Percentiles rank a stretch among this genome's conserved stretches.
Evolutionary conservation across 2,888 invertebrate species (phyloP).

Genomic region (Cryptocheilus praepositus): DNA sequence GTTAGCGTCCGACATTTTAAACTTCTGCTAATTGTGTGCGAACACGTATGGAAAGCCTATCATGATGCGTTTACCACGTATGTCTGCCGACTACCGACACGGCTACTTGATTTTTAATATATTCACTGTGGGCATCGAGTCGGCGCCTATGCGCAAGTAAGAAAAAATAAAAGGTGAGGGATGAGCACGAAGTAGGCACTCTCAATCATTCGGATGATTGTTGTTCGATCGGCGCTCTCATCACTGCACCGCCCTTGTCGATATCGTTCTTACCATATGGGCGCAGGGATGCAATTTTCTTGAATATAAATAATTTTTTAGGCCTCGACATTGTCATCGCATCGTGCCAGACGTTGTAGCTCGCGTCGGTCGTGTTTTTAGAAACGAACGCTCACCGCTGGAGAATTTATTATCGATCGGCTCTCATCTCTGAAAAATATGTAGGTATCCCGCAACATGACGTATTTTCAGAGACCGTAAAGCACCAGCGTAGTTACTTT

Average conservation of each 20-base stretch:
- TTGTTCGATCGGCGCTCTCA: slow-evolving; percentile 39
- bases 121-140: no score
- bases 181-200: slow-evolving; percentile 28
- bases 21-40: no score
- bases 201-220: slow-evolving; percentile 61
- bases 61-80: no score
- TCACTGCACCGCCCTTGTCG: slow-evolving; percentile 21
- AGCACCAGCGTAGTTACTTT: slow-evolving; percentile 37
- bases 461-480: slow-evolving; percentile 36
- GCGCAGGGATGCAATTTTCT: no score
- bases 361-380: no score
- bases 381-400: slow-evolving; percentile 4
- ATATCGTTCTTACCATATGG: slow-evolving; percentile 15
- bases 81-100: no score
- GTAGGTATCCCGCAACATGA: slow-evolving; percentile 14
- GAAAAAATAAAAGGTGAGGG: slow-evolving; percentile 5
- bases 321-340: no score
- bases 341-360: no score
- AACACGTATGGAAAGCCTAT: no score
- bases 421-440: slow-evolving; percentile 15
- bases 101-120: no score
- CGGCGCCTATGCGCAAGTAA: slow-evolving; percentile 1
- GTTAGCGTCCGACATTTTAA: neutral
- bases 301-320: no score
- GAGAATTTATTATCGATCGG: slow-evolving; percentile 22